Base-by-base conservation (phyloP, 2,113 vertebrate genomes). In the Ptyas mucosa region DNA sequence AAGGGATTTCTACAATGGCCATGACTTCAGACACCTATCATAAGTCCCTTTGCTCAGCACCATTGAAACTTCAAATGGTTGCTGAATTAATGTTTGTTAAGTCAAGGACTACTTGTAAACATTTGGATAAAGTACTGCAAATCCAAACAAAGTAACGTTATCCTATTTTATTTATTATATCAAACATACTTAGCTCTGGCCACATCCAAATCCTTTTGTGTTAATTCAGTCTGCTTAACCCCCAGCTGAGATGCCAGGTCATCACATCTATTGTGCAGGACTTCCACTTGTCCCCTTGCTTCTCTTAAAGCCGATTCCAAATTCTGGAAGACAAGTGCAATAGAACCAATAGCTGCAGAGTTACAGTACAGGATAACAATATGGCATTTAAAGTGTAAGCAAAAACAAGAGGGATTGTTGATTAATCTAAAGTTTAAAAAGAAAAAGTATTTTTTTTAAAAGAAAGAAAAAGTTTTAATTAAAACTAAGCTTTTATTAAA, bases 301-400 rank as follows among this genome's bases (percentile, higher is more conserved):
- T 92, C 97, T 89, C 95, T 95, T 85, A 98, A 95, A 93, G 98
- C 95, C 85, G 93, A 96, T 96, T 98, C 97, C 94, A 98, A 94
- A 95, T 95, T 96, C 98, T 99, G 93, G 58, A 95, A 95, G 87
- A 94, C 85, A n/a, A 75, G 43, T 53, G 18, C 34, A 39, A 64
- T 8, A 69, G n/a, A 34, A 29, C 29, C 20, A 92, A 88, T 4
- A 81, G 11, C n/a, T 64, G 26, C 11, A n/a, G 26, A 64, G n/a
- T 54, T 57, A 55, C 54, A 39, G n/a, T 8, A 43, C 88, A 89
- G 53, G 20, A 89, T 12, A 23, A 55, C 5, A 34, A 43, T 20
- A 53, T 54, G 43, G 54, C 5, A 61, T 51, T n/a, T 2, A 89
- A 92, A 21, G 8, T 26, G 26, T 87, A 0, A 92, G 24, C 24